Conservation (phyloP, 1,140 invertebrate genomes). For the Lamellibrachia luymesi region DNA sequence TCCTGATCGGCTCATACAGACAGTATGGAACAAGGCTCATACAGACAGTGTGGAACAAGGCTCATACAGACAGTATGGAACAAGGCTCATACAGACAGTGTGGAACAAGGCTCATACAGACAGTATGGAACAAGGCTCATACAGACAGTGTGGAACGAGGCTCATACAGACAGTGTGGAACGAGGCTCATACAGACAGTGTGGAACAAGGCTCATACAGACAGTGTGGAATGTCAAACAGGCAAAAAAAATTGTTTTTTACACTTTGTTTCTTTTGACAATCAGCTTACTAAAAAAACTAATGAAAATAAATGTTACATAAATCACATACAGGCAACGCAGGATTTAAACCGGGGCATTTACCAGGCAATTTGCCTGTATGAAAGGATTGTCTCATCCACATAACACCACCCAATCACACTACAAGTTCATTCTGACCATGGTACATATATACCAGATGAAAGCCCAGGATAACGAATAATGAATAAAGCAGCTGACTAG, state of each 20-base stretch:
- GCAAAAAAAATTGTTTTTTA: neutral
- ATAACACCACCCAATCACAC: neutral
- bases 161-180: neutral
- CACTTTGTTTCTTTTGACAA: neutral
- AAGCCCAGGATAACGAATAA: no score
- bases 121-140: neutral
- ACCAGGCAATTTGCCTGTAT: neutral
- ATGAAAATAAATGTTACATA: neutral
- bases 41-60: neutral
- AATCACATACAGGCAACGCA: no score
- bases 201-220: neutral
- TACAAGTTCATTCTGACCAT: neutral
- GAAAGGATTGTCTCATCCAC: neutral
- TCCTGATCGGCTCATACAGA: neutral
- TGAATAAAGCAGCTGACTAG: neutral
- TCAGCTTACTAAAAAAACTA: neutral
- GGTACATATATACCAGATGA: neutral
- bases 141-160: no score
- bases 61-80: no score
- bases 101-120: neutral
- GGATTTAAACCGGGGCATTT: neutral
- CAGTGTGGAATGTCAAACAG: neutral
- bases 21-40: neutral
- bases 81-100: neutral
- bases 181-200: no score